Evolutionary conservation across 2,888 invertebrate species (phyloP).

Genomic region (Byasa hedistus): DNA sequence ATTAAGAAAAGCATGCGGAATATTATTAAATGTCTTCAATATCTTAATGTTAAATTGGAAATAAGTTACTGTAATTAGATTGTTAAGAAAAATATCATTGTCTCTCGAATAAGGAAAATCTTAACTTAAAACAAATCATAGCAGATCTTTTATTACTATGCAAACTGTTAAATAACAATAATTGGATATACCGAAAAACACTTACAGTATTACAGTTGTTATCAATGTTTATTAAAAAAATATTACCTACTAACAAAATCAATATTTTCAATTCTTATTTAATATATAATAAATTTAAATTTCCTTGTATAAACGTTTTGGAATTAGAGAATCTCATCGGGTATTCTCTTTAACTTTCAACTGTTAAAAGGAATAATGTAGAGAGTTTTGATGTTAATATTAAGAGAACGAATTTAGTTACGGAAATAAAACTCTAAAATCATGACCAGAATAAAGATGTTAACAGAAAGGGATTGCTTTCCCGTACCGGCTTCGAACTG

Average conservation of each 20-base stretch:
- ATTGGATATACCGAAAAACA: no score
- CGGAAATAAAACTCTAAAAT: background rate
- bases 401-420: background rate
- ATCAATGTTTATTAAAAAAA: no score
- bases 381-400: slow-evolving; percentile 12
- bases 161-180: no score
- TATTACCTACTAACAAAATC: background rate
- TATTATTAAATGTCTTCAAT: background rate
- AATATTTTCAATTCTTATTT: background rate
- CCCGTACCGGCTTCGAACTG: no score
- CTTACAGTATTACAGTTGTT: no score
- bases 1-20: slow-evolving; percentile 5
- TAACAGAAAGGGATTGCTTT: background rate
- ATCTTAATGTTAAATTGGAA: no score
- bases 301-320: slow-evolving; percentile 4
- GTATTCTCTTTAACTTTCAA: slow-evolving; percentile 12
- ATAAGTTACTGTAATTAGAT: no score
- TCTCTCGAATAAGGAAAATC: no score
- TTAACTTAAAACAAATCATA: no score
- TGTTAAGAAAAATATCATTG: no score
- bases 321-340: slow-evolving; percentile 7
- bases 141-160: no score
- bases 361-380: slow-evolving; percentile 16
- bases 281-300: background rate
- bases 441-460: background rate